phyloP scores from a whole-genome alignment of 2,888 invertebrate genomes.

The Fissipunctia ypsillon region DNA sequence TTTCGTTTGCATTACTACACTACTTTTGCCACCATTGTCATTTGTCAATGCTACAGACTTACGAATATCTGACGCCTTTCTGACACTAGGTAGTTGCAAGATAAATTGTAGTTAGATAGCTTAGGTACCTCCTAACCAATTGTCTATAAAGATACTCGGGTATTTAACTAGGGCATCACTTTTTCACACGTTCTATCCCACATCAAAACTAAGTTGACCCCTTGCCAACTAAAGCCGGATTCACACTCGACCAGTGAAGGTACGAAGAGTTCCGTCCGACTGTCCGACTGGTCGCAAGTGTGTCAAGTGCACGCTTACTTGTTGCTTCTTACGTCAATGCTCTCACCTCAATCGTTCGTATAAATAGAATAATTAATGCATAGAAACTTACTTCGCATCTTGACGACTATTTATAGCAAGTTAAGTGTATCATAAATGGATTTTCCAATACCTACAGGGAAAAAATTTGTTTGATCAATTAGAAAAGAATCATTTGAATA shows the following conservation, averaged over 20 bases:
- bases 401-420: constrained; percentile 32
- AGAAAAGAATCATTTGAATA: constrained; percentile 1
- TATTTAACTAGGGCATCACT: neutral
- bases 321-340: constrained; percentile 76
- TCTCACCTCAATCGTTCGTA: constrained; percentile 73
- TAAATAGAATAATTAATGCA: constrained; percentile 76
- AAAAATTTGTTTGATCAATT: neutral
- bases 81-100: neutral
- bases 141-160: too few relatives aligned
- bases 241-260: constrained; percentile 37
- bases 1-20: constrained; percentile 3
- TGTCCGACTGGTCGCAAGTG: constrained; percentile 79
- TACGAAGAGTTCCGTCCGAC: constrained; percentile 81
- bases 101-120: neutral
- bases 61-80: too few relatives aligned
- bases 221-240: constrained; percentile 19
- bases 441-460: neutral
- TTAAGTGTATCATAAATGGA: constrained; percentile 15
- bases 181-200: neutral
- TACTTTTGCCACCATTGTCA: too few relatives aligned
- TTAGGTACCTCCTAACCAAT: neutral
- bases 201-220: constrained; percentile 6
- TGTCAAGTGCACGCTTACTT: constrained; percentile 83
- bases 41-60: too few relatives aligned
- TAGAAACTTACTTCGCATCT: constrained; percentile 65